Percentiles rank a stretch among this genome's conserved stretches.
phyloP scores from a whole-genome alignment of 2,797 vertebrate genomes.

The Acipenser ruthenus region DNA sequence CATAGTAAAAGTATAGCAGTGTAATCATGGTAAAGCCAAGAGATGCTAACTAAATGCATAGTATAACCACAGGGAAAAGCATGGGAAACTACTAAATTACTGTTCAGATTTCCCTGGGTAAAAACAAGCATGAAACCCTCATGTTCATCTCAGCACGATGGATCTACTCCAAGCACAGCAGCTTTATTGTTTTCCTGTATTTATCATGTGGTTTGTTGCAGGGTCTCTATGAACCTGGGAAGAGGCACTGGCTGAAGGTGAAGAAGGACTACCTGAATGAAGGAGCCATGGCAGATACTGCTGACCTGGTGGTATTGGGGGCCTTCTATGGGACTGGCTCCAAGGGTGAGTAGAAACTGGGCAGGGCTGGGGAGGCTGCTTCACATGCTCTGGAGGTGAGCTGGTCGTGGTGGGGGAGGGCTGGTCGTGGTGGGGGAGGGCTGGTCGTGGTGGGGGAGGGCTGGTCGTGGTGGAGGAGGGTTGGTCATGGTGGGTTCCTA shows the following conservation, averaged over 20 bases:
- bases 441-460: too few species aligned
- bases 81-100: too few species aligned
- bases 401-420: background rate
- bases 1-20: too few species aligned
- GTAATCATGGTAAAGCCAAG: too few species aligned
- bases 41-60: too few species aligned
- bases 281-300: slow-evolving; percentile 94
- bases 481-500: too few species aligned
- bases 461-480: too few species aligned
- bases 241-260: slow-evolving; percentile 95
- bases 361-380: background rate
- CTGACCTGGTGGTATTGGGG: slow-evolving; percentile 92
- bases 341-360: slow-evolving; percentile 64
- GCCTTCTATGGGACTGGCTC: slow-evolving; percentile 95
- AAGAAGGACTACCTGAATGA: slow-evolving; percentile 97
- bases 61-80: too few species aligned
- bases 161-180: background rate
- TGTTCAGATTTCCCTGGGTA: too few species aligned
- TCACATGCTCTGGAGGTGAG: background rate
- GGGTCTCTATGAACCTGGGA: slow-evolving; percentile 89
- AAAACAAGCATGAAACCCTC: too few species aligned
- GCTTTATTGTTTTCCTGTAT: slow-evolving; percentile 2
- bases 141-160: background rate
- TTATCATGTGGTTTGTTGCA: slow-evolving; percentile 30
- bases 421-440: too few species aligned